Evolutionary conservation across 2,888 invertebrate genomes (phyloP).

Genomic region (Aproaerema taeniolella): DNA sequence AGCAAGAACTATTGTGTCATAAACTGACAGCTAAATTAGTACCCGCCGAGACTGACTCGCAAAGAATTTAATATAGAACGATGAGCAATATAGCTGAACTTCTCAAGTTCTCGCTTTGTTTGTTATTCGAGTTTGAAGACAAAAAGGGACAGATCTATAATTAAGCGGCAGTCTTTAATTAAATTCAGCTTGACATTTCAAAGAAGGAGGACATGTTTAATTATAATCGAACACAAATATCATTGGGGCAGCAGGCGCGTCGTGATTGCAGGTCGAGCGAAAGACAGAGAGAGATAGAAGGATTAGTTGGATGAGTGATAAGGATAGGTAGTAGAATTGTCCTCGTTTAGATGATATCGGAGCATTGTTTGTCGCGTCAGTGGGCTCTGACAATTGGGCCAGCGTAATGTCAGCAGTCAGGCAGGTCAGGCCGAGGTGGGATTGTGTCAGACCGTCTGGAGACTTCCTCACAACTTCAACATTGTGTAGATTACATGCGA

Average conservation of each 20-base stretch:
- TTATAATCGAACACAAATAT: constrained; percentile 75
- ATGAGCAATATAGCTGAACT: constrained; percentile 15
- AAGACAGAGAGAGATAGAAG: constrained; percentile 38
- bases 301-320: constrained; percentile 43
- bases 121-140: constrained; percentile 32
- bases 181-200: constrained; percentile 74
- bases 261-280: constrained; percentile 54
- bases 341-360: constrained; percentile 60
- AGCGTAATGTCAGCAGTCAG: constrained; percentile 36
- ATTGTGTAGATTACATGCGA: neutral
- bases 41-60: neutral
- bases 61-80: constrained; percentile 12
- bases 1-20: constrained; percentile 2
- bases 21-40: constrained; percentile 11
- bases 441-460: constrained; percentile 43
- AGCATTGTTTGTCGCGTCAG: constrained; percentile 65
- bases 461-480: constrained; percentile 27
- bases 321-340: constrained; percentile 59
- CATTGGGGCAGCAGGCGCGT: constrained; percentile 68
- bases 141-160: constrained; percentile 57
- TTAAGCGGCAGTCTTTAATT: constrained; percentile 62
- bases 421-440: constrained; percentile 13
- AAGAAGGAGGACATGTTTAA: constrained; percentile 73
- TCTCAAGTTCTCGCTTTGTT: constrained; percentile 33
- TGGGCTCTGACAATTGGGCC: constrained; percentile 39